Base-by-base conservation (phyloP, 2,888 invertebrate species). In the Carcina quercana region DNA sequence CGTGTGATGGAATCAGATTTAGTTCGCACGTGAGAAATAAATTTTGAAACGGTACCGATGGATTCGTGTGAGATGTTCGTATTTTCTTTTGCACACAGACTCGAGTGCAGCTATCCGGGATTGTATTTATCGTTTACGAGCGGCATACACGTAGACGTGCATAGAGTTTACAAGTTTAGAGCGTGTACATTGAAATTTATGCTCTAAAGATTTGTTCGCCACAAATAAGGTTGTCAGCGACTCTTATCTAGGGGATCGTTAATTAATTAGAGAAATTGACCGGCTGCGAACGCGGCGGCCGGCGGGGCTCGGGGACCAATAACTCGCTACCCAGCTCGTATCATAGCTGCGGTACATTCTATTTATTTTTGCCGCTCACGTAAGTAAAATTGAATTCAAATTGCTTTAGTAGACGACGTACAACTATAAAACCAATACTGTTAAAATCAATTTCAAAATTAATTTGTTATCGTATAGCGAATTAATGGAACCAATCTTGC, bases 201-300 rank as follows among this genome's bases (percentile, higher is more conserved):
- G 82, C 71, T 64, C 70, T 63, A 71, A 72, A 79, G 80, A 82
- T 83, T 83, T 80, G 80, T 79, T 71, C 63, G 73, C 82, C 80
- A 83, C 83, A 83, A 83, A 83, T 83, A 82, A 83, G 73, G 70
- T 80, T 83, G 83, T 83, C 82, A 82, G 76, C 73, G 73, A 57
- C 67, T 66, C 71, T 82, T 82, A 82, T 82, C 82, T 80, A 73
- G 61, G 58, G 70, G 75, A 83, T 83, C 83, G 78, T 76, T 82
- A 82, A 82, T 82, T 83, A 83, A 83, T 83, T 83, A 83, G 82
- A 82, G 82, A 82, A 80, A 82, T 83, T 83, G 82, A 80, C 73
- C 76, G 76, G 70, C 72, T 70, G 69, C 24, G n/a, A n/a, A n/a
- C n/a, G n/a, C n/a, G n/a, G n/a, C n/a, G n/a, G n/a, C n/a, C 70